These are phyloP conservation scores for Tethya wilhelma DNA, from an alignment of 37 sponge, comb jelly and placozoan genomes.

Conservation along the genomic window DNA sequence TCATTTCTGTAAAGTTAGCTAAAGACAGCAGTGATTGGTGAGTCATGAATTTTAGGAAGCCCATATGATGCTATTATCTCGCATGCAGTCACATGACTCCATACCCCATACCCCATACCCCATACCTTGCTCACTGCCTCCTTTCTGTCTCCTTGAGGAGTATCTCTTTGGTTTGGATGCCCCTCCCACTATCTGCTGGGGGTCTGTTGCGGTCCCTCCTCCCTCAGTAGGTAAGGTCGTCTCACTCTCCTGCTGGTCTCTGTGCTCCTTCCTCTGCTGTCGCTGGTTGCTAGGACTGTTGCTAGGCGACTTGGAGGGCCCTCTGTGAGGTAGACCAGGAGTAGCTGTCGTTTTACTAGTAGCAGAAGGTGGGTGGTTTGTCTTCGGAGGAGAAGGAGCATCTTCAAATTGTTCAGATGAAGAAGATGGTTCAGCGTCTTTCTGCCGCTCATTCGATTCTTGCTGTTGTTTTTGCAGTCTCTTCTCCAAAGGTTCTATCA, in stretches of 20 bases:
- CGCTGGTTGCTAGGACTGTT: neutral
- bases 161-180: constrained; percentile 69
- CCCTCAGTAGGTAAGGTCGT: neutral
- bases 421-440: neutral
- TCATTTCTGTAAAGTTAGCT: no score
- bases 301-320: neutral
- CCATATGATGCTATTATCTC: no score
- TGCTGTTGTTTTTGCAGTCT: neutral
- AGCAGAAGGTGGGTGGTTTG: no score
- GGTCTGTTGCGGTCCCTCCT: neutral
- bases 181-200: neutral
- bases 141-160: constrained; percentile 50
- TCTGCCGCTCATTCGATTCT: neutral
- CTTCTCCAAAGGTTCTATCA: constrained; percentile 19
- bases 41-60: no score
- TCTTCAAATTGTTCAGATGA: neutral
- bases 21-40: no score
- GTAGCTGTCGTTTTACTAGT: neutral
- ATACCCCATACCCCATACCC: neutral
- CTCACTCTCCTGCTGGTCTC: neutral
- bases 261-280: constrained; percentile 1
- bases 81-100: neutral
- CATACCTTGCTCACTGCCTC: neutral
- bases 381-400: no score
- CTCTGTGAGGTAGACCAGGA: neutral